Percentiles rank a stretch among this genome's conserved stretches.
Evolutionary conservation across 2,113 vertebrate species (phyloP).

Genomic region (Callithrix jacchus): DNA sequence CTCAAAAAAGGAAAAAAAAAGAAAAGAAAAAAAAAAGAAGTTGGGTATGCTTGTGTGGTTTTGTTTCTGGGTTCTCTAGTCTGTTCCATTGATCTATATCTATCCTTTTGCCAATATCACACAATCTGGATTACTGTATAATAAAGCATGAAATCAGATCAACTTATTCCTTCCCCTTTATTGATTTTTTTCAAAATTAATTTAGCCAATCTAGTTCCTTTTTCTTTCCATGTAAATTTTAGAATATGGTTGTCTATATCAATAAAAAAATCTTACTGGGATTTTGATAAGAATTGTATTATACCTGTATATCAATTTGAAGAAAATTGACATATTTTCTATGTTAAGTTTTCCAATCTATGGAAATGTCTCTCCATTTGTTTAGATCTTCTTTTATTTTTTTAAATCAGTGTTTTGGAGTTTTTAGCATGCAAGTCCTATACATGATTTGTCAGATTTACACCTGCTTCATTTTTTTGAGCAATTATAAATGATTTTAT

Average conservation of each 20-base stretch:
- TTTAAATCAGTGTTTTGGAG: neutral
- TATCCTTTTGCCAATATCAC: neutral
- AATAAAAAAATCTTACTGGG: neutral
- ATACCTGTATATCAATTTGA: neutral
- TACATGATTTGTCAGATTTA: slow-evolving; percentile 1
- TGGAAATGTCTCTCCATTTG: neutral
- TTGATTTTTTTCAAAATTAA: slow-evolving; percentile 11
- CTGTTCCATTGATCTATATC: neutral
- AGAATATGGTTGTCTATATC: neutral
- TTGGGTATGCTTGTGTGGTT: neutral
- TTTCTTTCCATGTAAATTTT: slow-evolving; percentile 26
- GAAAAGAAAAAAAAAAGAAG: no score
- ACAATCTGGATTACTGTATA: slow-evolving; percentile 20
- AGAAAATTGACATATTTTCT: neutral
- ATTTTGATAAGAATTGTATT: slow-evolving; percentile 44
- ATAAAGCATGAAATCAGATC: neutral
- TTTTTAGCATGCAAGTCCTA: slow-evolving; percentile 15
- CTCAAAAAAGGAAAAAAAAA: no score
- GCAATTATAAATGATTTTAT: neutral
- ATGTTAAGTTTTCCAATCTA: neutral
- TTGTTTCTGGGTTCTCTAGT: slow-evolving; percentile 15
- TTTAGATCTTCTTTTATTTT: slow-evolving; percentile 12
- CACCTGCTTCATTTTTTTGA: neutral
- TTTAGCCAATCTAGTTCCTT: neutral
- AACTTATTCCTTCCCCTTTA: neutral